Evolutionary conservation across 2,888 invertebrate genomes (phyloP), one percentile per base, ranked within the genome.

Genomic region (Cerastoderma edule): DNA sequence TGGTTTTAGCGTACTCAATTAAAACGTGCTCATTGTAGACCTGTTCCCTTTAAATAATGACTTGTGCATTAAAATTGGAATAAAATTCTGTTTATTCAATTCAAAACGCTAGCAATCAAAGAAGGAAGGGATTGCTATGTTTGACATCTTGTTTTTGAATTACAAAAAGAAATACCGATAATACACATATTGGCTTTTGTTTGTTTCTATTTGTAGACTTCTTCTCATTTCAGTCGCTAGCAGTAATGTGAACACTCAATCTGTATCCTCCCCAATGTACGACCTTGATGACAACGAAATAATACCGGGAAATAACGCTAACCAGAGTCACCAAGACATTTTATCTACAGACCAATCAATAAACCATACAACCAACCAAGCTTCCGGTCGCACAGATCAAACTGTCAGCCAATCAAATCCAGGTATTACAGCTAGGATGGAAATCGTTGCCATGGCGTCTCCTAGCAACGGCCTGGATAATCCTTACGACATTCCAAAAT

Each of bases 251-350:
- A 39, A 60, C n/a, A 19, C 24, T 6, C 35, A 27, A 16, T 24
- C 60, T 13, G 39, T 60, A 6, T 39, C 35, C 13, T 60, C 60
- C 5, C 60, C 60, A 22, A 28, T 60, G 39, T 60, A 60, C 22
- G 60, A 33, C 22, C n/a, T 32, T n/a, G 30, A 24, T 39, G 24
- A 39, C 0, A n/a, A 39, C 5, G 22, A 22, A 8, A 60, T 39
- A 4, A 39, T 39, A n/a, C n/a, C n/a, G n/a, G n/a, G n/a, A n/a
- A n/a, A n/a, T n/a, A n/a, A n/a, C n/a, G n/a, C n/a, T 22, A 39
- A 16, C 39, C 39, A 3, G 27, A 33, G n/a, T 60, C n/a, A 32
- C 60, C 10, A 1, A 60, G 22, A 22, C 35, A 22, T 24, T 33
- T n/a, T 24, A 35, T 13, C 22, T n/a, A 24, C 33, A 0, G 22